Evolutionary conservation across 2,888 invertebrate species (phyloP).

Genomic region (Hedya salicella): DNA sequence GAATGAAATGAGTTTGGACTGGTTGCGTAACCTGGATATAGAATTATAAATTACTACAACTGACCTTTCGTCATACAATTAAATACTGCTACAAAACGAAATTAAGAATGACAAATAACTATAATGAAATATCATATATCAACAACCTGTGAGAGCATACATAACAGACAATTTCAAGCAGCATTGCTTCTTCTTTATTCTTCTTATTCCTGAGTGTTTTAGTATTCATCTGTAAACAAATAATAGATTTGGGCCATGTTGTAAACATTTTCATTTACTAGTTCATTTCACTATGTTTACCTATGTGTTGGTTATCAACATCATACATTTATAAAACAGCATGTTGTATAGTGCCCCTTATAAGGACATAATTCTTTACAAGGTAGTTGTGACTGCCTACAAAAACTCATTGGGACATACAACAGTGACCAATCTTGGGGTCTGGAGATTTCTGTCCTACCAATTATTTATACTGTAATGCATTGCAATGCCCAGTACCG

Average conservation of each 20-base stretch:
- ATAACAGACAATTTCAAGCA: slow-evolving; percentile 27
- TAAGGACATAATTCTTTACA: too few species aligned
- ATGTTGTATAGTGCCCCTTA: background rate
- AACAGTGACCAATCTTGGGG: too few species aligned
- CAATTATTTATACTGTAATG: too few species aligned
- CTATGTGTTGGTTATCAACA: background rate
- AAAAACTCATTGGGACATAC: too few species aligned
- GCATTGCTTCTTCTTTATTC: slow-evolving; percentile 8
- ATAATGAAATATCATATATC: background rate
- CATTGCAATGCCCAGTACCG: too few species aligned
- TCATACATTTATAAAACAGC: background rate
- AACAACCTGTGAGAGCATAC: slow-evolving; percentile 38
- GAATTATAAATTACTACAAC: too few species aligned
- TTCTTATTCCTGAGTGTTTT: background rate
- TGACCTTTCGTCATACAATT: too few species aligned
- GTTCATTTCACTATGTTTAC: background rate
- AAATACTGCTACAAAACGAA: too few species aligned
- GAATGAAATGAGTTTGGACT: too few species aligned
- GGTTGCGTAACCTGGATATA: too few species aligned
- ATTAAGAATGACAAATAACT: background rate
- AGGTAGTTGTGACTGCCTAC: too few species aligned
- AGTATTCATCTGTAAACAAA: slow-evolving; percentile 24
- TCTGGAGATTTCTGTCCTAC: too few species aligned
- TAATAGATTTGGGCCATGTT: background rate
- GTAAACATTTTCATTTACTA: background rate